phyloP scores from a whole-genome alignment of 2,888 invertebrate genomes.

The Ceraclea dissimilis region DNA sequence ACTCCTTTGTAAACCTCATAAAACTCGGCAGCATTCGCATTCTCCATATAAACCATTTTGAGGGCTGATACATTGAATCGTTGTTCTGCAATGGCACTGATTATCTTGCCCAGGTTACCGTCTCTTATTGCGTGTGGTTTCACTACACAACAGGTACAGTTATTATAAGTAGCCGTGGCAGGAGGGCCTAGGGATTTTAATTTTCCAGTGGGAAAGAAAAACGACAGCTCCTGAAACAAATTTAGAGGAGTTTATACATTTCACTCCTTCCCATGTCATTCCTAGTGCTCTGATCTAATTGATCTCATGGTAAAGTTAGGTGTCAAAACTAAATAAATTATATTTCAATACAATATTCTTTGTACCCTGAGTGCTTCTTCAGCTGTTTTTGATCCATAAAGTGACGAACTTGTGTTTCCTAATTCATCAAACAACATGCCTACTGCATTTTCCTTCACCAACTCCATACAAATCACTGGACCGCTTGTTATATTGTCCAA shows the following conservation, averaged over 20 bases:
- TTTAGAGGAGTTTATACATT: background rate
- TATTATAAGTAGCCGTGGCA: constrained; percentile 52
- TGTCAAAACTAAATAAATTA: too few relatives aligned
- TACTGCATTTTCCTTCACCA: constrained; percentile 65
- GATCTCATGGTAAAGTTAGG: too few relatives aligned
- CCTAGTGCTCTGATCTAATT: too few relatives aligned
- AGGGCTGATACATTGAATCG: constrained; percentile 74
- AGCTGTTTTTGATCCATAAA: constrained; percentile 53
- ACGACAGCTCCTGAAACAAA: constrained; percentile 46
- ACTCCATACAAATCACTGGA: constrained; percentile 61
- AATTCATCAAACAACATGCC: constrained; percentile 40
- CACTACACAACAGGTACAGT: constrained; percentile 74
- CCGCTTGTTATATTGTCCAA: constrained; percentile 60
- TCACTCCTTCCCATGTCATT: too few relatives aligned
- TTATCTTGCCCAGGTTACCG: constrained; percentile 62
- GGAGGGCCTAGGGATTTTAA: constrained; percentile 36
- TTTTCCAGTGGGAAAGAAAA: constrained; percentile 53
- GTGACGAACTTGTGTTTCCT: background rate
- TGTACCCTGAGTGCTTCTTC: constrained; percentile 49
- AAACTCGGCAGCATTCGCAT: constrained; percentile 82
- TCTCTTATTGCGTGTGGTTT: constrained; percentile 85
- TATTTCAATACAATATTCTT: too few relatives aligned
- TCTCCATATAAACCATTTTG: constrained; percentile 71
- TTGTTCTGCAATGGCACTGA: constrained; percentile 65
- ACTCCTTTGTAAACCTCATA: constrained; percentile 90